Base-by-base conservation (phyloP, 2,888 invertebrate species). In the Conops quadrifasciatus region DNA sequence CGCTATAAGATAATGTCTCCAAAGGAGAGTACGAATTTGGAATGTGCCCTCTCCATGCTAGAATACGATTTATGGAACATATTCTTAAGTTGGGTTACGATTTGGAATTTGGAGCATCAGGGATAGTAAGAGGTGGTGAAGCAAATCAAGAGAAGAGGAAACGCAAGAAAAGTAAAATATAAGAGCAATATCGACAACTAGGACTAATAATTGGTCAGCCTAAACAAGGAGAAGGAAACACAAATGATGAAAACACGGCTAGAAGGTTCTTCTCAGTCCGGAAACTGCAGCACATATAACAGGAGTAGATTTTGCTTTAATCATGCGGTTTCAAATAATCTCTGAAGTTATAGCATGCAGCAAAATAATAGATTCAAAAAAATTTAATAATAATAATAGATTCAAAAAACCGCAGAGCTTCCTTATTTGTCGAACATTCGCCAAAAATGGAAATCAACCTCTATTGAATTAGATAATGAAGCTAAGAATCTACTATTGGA, bases 171-270 rank as follows among this genome's bases (percentile, higher is more conserved):
- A 49, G 19, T 4, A 3, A 49, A 49, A 49, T 49, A 49, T 11
- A 49, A 49, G 49, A 49, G 19, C 49, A 49, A 49, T 49, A 49
- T 19, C 49, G 49, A 49, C 49, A 49, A 49, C 49, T 49, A 11
- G 49, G 49, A 11, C 19, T 49, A 5, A 49, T 49, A 49, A 15
- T 49, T 13, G 49, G 11, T 19, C 49, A 49, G n/a, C 49, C 49
- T 49, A 49, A 49, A 19, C 49, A 49, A 49, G 49, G 49, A 49
- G 49, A 49, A 49, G 19, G 49, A 49, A 49, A 49, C 49, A 49
- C 49, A 49, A 49, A 49, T 49, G 49, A 49, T 16, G 49, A 16
- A 49, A 49, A 49, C 19, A 49, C 19, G 49, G 49, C 49, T 16
- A 49, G 49, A 49, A 49, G 49, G n/a, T 49, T 49, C 19, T 49